Conservation (phyloP, 2,113 vertebrate species). For the Sorex araneus region DNA sequence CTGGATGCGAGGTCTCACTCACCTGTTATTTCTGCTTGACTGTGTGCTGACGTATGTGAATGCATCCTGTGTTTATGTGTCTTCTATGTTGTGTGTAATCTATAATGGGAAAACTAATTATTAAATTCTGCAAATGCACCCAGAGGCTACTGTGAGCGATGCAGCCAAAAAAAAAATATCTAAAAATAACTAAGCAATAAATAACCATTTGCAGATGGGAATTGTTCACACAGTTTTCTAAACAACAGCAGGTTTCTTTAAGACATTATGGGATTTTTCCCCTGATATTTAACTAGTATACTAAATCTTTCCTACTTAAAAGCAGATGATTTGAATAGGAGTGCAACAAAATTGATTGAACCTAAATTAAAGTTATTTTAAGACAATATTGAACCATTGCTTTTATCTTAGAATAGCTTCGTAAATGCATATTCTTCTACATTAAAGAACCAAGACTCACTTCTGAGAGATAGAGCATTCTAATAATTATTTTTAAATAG, state of each 20-base stretch:
- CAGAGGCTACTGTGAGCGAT: conserved; percentile 81
- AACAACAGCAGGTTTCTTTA: conserved; percentile 77
- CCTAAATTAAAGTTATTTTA: conserved; percentile 78
- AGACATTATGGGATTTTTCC: conserved; percentile 56
- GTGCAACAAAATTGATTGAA: conserved; percentile 55
- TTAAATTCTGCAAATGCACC: conserved; percentile 74
- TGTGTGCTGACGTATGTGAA: conserved; percentile 25
- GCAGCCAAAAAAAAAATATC: conserved; percentile 73
- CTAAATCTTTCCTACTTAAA: conserved; percentile 63
- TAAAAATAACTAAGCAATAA: conserved; percentile 85
- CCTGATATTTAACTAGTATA: conserved; percentile 46
- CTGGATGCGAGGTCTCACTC: conserved; percentile 30
- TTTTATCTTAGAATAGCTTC: conserved; percentile 63
- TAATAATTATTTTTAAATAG: conserved; percentile 63
- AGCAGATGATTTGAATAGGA: conserved; percentile 69
- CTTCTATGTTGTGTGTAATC: conserved; percentile 77
- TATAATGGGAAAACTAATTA: conserved; percentile 80
- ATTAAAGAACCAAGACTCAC: conserved; percentile 24
- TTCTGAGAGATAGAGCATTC: conserved; percentile 68
- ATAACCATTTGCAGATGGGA: conserved; percentile 83
- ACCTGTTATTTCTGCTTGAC: conserved; percentile 9
- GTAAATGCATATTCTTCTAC: background rate
- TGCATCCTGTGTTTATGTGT: conserved; percentile 76
- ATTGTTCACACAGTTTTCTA: conserved; percentile 73
- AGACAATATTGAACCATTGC: conserved; percentile 52